phyloP scores from a whole-genome alignment of 2,113 vertebrate species.

The Aldabrachelys gigantea region DNA sequence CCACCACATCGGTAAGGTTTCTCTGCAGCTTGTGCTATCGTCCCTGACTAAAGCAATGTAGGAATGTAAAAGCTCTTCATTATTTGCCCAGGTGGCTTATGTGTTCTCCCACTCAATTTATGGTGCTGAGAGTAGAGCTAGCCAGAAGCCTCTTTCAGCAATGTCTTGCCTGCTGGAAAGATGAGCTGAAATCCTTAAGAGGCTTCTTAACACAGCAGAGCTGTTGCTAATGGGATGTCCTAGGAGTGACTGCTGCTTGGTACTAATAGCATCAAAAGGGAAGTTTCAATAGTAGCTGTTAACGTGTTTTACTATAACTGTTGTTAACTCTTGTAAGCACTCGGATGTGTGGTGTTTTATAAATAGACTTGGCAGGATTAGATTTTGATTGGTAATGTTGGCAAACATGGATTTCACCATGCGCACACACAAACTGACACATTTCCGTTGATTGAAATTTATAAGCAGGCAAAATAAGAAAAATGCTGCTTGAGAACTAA shows the following conservation, averaged over 20 bases:
- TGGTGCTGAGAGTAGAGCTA: background rate
- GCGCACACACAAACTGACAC: background rate
- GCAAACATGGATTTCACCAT: background rate
- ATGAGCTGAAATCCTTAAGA: background rate
- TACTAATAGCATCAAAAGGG: background rate
- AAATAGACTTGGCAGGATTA: background rate
- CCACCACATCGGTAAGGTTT: background rate
- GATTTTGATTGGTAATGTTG: background rate
- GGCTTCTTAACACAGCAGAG: background rate
- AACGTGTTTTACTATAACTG: background rate
- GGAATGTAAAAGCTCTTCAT: background rate
- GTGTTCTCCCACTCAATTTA: background rate
- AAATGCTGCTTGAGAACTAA: background rate
- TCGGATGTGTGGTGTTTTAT: background rate
- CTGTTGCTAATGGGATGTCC: slow-evolving; percentile 11
- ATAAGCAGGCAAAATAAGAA: background rate
- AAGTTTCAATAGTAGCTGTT: background rate
- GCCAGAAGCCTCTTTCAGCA: background rate
- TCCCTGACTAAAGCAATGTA: background rate
- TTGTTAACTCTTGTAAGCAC: background rate
- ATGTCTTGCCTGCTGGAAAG: background rate
- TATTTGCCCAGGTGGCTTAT: background rate
- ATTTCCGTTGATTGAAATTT: background rate
- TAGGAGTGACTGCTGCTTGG: background rate
- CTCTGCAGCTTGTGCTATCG: background rate